Conservation (phyloP, 2,888 invertebrate genomes). For the Drosophila austrosaltans region DNA sequence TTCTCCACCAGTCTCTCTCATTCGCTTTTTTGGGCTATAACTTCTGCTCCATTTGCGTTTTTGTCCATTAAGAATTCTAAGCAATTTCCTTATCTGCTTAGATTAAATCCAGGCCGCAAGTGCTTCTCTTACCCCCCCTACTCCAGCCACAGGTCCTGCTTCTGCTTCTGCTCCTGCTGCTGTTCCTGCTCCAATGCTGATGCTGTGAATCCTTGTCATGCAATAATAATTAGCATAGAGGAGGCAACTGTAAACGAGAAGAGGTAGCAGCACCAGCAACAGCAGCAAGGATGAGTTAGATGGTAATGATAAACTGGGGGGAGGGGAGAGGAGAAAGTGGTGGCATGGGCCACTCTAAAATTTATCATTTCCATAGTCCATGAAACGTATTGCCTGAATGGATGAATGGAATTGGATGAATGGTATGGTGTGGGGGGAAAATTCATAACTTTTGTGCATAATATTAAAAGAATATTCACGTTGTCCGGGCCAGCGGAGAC, state of each 20-base stretch:
- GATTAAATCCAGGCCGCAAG: conserved; percentile 67
- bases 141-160: conserved; percentile 40
- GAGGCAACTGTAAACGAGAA: conserved; percentile 18
- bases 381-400: conserved; percentile 52
- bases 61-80: conserved; percentile 63
- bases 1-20: not conserved
- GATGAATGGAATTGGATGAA: not conserved
- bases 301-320: not conserved
- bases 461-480: conserved; percentile 58
- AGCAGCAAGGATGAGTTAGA: conserved; percentile 31
- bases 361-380: conserved; percentile 61
- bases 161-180: conserved; percentile 10
- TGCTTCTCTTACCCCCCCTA: conserved; percentile 27
- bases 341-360: conserved; percentile 38
- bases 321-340: not conserved
- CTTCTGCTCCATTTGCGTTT: conserved; percentile 69
- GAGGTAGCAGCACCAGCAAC: conserved; percentile 8
- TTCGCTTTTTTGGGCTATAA: conserved; percentile 39
- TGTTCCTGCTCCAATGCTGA: conserved; percentile 19
- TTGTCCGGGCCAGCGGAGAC: conserved; percentile 17
- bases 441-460: conserved; percentile 78
- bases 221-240: conserved; percentile 75
- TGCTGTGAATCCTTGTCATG: conserved; percentile 31
- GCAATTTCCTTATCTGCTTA: conserved; percentile 79
- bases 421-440: conserved; percentile 35